These are phyloP conservation scores for Thinocorus orbignyianus DNA, from an alignment of 2,113 vertebrate genomes.

Conservation along the genomic window DNA sequence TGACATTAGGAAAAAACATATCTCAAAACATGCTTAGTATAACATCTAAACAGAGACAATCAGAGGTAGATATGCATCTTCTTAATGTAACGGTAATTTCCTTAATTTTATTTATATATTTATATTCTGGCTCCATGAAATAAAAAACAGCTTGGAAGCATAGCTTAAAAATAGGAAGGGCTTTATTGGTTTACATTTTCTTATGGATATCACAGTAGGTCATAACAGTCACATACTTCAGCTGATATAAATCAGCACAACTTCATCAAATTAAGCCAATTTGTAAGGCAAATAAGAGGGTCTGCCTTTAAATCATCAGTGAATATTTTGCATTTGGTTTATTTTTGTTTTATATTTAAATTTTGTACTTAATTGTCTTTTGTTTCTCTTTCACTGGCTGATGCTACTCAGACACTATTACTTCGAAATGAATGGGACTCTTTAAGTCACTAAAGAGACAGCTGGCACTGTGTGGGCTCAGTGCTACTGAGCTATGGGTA, in stretches of 20 bases:
- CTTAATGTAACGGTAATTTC: conserved; percentile 10
- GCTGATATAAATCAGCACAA: not conserved
- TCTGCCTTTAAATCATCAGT: not conserved
- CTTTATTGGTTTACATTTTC: not conserved
- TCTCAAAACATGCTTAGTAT: not conserved
- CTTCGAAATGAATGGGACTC: not conserved
- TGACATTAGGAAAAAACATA: not conserved
- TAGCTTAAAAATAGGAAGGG: conserved; percentile 24
- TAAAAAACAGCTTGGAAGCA: conserved; percentile 38
- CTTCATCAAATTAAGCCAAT: not conserved
- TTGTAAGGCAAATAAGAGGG: not conserved
- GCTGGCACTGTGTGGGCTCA: not conserved
- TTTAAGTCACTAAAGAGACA: conserved; percentile 5
- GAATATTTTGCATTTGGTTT: not conserved
- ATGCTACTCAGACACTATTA: not conserved
- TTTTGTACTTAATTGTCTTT: not conserved
- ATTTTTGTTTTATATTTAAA: not conserved
- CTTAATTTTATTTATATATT: conserved; percentile 33
- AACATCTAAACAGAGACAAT: not conserved
- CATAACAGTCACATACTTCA: not conserved
- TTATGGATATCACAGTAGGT: not conserved
- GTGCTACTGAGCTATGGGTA: not conserved
- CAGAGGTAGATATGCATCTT: not conserved
- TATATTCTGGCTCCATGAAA: conserved; percentile 36
- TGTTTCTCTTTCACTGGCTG: not conserved